A percentile compares a stretch with the other conserved stretches of the same genome.
Evolutionary conservation across 2,888 invertebrate species (phyloP).

Genomic region (Elmis aenea): DNA sequence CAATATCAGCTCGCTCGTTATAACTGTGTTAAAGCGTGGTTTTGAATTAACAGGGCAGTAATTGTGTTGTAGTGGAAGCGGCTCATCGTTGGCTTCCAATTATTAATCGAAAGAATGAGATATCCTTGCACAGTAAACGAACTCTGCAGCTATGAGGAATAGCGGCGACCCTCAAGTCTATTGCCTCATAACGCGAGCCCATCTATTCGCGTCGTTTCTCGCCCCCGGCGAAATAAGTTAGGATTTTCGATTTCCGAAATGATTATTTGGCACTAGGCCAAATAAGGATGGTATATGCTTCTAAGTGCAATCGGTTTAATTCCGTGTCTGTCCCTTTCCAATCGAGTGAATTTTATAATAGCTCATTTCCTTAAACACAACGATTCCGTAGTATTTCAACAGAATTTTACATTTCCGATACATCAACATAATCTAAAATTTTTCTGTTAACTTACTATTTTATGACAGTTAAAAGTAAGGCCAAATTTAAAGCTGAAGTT

Average conservation of each 20-base stretch:
- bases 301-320: slow-evolving; percentile 27
- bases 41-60: slow-evolving; percentile 16
- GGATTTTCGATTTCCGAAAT: slow-evolving; percentile 42
- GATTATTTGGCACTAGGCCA: slow-evolving; percentile 40
- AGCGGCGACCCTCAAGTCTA: slow-evolving; percentile 27
- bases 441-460: no score
- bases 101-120: slow-evolving; percentile 28
- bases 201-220: slow-evolving; percentile 35
- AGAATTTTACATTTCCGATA: no score
- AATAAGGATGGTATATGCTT: slow-evolving; percentile 27
- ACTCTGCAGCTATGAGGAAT: slow-evolving; percentile 29
- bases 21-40: slow-evolving; percentile 9
- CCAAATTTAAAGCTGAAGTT: no score
- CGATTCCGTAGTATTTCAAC: no score
- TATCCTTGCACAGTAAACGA: slow-evolving; percentile 20
- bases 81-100: slow-evolving; percentile 12
- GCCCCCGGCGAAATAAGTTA: slow-evolving; percentile 36
- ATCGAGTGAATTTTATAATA: no score
- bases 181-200: slow-evolving; percentile 32
- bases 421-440: no score
- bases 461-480: no score
- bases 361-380: no score
- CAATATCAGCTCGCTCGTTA: slow-evolving; percentile 5
- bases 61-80: slow-evolving; percentile 13
- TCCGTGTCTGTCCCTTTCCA: no score